These are phyloP conservation scores for Bergia puertoricense DNA, from an alignment of 92 coral and sea anemone species.

Conservation along the genomic window DNA sequence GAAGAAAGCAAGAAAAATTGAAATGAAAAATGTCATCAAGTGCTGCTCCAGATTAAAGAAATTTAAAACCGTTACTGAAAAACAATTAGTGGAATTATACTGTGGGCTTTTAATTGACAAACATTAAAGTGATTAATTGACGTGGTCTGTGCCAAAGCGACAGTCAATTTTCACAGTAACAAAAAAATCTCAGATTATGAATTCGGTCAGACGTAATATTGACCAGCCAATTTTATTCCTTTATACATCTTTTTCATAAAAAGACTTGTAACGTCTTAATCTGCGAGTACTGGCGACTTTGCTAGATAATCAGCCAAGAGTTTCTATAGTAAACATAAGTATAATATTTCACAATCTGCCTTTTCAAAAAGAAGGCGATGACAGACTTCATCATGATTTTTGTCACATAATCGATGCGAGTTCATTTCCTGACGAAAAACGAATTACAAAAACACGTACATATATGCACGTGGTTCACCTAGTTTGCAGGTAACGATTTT, in stretches of 20 bases:
- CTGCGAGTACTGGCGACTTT: not conserved
- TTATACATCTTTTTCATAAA: not conserved
- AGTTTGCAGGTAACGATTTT: not conserved
- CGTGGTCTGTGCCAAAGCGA: not conserved
- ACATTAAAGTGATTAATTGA: not conserved
- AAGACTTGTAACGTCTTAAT: not conserved
- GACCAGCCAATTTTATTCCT: not conserved
- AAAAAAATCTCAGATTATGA: not conserved
- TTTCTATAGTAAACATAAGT: conserved; percentile 17
- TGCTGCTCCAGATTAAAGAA: not conserved
- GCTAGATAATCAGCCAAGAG: not conserved
- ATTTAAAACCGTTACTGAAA: not conserved
- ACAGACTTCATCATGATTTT: not conserved
- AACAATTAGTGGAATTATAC: not conserved
- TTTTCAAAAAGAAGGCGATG: conserved; percentile 25
- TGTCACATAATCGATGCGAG: conserved; percentile 3
- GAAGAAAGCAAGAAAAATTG: no score
- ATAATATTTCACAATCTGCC: not conserved
- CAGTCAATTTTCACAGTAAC: not conserved
- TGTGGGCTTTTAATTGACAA: not conserved
- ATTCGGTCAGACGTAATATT: not conserved
- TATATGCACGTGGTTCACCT: not conserved
- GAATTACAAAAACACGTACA: not conserved
- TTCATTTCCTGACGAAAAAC: not conserved
- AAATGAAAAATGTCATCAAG: no score